Evolutionary conservation across 2,888 invertebrate genomes (phyloP).

Genomic region (Agriopis marginaria): DNA sequence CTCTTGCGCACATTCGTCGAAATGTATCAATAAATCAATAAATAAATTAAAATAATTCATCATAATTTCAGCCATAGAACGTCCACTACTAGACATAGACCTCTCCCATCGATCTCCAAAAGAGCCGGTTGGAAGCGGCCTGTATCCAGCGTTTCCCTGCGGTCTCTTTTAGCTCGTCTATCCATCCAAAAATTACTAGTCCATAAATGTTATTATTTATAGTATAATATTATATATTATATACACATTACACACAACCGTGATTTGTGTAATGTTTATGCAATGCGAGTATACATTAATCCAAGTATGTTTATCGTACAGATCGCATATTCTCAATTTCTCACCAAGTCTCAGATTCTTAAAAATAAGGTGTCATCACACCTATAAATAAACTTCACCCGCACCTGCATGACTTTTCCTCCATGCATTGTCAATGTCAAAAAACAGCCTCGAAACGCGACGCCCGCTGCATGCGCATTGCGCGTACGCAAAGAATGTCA

Average conservation of each 20-base stretch:
- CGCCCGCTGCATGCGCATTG: constrained; percentile 29
- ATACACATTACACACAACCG: background rate
- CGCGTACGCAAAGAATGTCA: constrained; percentile 35
- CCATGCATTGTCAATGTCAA: constrained; percentile 61
- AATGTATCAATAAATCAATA: no score
- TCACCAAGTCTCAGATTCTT: background rate
- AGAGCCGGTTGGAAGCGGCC: no score
- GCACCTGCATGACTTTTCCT: constrained; percentile 35
- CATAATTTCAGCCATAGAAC: no score
- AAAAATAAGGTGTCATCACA: constrained; percentile 18
- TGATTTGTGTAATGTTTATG: no score
- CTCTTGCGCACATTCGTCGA: no score
- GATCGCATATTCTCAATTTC: background rate
- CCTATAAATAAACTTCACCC: constrained; percentile 34
- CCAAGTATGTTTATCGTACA: background rate
- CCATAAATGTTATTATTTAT: background rate
- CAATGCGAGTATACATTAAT: background rate
- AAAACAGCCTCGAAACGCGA: constrained; percentile 52
- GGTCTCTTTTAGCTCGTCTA: no score
- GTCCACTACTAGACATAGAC: no score
- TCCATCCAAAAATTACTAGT: no score
- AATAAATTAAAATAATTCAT: no score
- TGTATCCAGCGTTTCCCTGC: no score
- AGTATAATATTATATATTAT: no score
- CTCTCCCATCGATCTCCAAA: no score